Evolutionary conservation across 2,888 invertebrate genomes (phyloP), one percentile per base, ranked within the genome.

Genomic region (Rhagonycha lutea): DNA sequence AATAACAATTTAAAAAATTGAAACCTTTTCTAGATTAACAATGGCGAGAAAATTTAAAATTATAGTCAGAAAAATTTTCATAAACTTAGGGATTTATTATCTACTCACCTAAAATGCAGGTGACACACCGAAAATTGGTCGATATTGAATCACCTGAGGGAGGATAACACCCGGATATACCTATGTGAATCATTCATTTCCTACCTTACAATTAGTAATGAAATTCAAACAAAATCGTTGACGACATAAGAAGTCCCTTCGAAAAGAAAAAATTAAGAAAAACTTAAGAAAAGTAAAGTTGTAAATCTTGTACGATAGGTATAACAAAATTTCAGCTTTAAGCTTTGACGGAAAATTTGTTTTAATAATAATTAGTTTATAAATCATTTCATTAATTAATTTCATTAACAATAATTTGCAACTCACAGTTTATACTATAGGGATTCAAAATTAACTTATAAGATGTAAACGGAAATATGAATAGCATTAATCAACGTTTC

Each of bases 91-190:
- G 24, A 26, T 24, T 65, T 65, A 24, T 61, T 68, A 68, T 68
- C 61, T 14, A 61, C 29, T 12, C 73, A 72, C 69, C 62, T 47
- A 73, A 69, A 73, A 74, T 71, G 71, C 73, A 74, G 76, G 76
- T 76, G 76, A 76, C 76, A 76, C 76, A 76, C 61, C 76, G 32
- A n/a, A 61, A 70, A 68, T 68, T 67, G 71, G 68, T 76, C 76
- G 73, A 76, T 76, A 76, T 70, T 67, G 68, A 76, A 73, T 73
- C 71, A 76, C 76, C 70, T 68, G 18, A 73, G 73, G 76, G 76
- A 76, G 76, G 76, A 76, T 76, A 67, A 70, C 7, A 8, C 18
- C 18, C 18, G 18, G 18, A 18, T 18, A 18, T 18, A 18, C 18
- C 18, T 47, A 68, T 60, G 69, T 76, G 76, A 76, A 68, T 76